Percentiles rank a stretch among this genome's conserved stretches.
Evolutionary conservation across 2,113 vertebrate genomes (phyloP).

Genomic region (Perca schrenkii): DNA sequence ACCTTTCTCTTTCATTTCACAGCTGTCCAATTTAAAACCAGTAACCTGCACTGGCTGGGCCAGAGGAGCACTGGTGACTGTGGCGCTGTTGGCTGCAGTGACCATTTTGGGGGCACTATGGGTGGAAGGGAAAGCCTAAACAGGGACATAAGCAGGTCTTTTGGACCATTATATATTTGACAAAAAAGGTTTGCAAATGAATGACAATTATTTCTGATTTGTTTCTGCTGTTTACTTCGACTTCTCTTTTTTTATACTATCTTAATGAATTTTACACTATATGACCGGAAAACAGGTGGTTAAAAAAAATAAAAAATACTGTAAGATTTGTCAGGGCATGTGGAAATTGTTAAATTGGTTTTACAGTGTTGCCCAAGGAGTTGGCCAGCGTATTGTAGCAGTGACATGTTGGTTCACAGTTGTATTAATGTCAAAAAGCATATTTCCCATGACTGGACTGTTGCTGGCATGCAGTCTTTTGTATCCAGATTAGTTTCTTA

Average conservation of each 20-base stretch:
- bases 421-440: conserved; percentile 53
- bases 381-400: conserved; percentile 59
- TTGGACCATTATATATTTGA: conserved; percentile 45
- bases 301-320: background rate
- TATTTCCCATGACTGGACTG: conserved; percentile 54
- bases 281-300: background rate
- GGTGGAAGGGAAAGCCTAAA: conserved; percentile 42
- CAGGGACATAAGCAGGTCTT: no score
- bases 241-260: conserved; percentile 68
- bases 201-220: conserved; percentile 51
- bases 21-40: conserved; percentile 69
- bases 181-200: conserved; percentile 41
- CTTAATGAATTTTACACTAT: conserved; percentile 52
- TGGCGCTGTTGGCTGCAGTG: conserved; percentile 70
- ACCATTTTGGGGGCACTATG: conserved; percentile 67
- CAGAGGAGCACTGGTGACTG: conserved; percentile 65
- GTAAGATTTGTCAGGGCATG: background rate
- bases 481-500: conserved; percentile 72
- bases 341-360: conserved; percentile 28
- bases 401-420: conserved; percentile 45
- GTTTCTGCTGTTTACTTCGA: conserved; percentile 69
- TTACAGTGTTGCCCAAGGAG: conserved; percentile 21
- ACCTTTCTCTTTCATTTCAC: background rate
- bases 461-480: conserved; percentile 82
- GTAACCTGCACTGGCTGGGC: conserved; percentile 64